Evolutionary conservation across 2,888 invertebrate species (phyloP).

Genomic region (Cordylochernes scorpioides): DNA sequence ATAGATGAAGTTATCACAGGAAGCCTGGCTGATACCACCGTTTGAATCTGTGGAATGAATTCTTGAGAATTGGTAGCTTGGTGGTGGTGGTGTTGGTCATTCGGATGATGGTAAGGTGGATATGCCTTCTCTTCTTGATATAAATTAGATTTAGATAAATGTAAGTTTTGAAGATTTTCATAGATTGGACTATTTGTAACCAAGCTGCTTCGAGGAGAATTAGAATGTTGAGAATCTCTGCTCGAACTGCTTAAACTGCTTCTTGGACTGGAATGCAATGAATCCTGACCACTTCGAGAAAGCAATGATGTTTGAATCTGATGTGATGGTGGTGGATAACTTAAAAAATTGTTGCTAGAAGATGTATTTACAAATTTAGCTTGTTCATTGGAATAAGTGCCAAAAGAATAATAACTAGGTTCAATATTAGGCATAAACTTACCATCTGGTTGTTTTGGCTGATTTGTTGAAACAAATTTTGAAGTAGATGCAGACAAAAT

Average conservation of each 20-base stretch:
- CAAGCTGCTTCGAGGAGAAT: constrained; percentile 9
- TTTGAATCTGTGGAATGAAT: constrained; percentile 1
- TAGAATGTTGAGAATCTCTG: constrained; percentile 11
- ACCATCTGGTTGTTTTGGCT: constrained; percentile 7
- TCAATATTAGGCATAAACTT: constrained; percentile 3
- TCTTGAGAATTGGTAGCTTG: constrained; percentile 4
- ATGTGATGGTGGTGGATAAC: too few relatives aligned
- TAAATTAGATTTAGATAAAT: not conserved
- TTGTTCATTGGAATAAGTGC: constrained; percentile 1
- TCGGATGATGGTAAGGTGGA: constrained; percentile 1
- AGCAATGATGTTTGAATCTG: constrained; percentile 4
- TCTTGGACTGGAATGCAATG: constrained; percentile 11
- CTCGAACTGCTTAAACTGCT: constrained; percentile 12
- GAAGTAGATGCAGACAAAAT: constrained; percentile 39
- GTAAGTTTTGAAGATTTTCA: constrained; percentile 8
- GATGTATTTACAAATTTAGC: constrained; percentile 2
- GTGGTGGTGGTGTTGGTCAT: constrained; percentile 2
- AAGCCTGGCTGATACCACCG: constrained; percentile 3
- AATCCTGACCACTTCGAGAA: constrained; percentile 7
- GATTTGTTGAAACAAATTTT: too few relatives aligned
- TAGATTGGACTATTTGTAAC: constrained; percentile 10
- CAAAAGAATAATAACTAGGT: constrained; percentile 3
- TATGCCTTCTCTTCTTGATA: constrained; percentile 4
- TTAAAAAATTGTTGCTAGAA: constrained; percentile 7
- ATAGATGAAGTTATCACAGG: too few relatives aligned